phyloP scores from a whole-genome alignment of 1,140 invertebrate species.

The Drosophila persimilis region DNA sequence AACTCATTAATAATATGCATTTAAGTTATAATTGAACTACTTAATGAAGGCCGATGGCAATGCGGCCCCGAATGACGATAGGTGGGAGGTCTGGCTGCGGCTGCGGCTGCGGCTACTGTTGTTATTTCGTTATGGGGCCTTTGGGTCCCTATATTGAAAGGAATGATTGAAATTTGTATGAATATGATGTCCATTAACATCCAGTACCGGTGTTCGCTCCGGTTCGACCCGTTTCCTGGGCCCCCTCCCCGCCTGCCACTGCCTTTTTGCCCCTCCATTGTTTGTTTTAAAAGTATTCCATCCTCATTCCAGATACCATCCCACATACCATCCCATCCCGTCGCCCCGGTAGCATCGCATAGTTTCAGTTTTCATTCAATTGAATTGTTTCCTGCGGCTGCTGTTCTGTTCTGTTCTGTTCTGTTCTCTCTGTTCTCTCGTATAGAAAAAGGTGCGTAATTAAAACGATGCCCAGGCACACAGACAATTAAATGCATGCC shows the following conservation, averaged over 20 bases:
- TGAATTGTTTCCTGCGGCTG: conserved; percentile 57
- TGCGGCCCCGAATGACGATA: not conserved
- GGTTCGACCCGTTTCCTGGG: conserved; percentile 10
- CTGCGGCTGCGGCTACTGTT: no score
- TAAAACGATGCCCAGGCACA: conserved; percentile 62
- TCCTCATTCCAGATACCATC: no score
- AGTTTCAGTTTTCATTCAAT: conserved; percentile 70
- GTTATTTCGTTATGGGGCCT: no score
- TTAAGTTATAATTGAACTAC: conserved; percentile 81
- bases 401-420: conserved; percentile 14
- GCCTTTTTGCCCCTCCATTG: conserved; percentile 14
- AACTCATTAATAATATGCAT: conserved; percentile 81
- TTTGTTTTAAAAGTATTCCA: conserved; percentile 37
- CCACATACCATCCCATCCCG: not conserved
- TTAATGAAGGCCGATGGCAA: conserved; percentile 59
- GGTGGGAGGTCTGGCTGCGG: no score
- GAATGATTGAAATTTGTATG: conserved; percentile 53
- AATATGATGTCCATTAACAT: conserved; percentile 43
- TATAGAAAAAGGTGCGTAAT: conserved; percentile 73
- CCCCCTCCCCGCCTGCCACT: not conserved
- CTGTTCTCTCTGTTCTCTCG: conserved; percentile 15
- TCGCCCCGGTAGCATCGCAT: conserved; percentile 3
- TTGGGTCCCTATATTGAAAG: conserved; percentile 5
- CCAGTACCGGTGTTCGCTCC: not conserved
- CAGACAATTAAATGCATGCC: conserved; percentile 77